Evolutionary conservation across 1,140 invertebrate genomes (phyloP).

Genomic region (Scaptodrosophila lebanonensis): DNA sequence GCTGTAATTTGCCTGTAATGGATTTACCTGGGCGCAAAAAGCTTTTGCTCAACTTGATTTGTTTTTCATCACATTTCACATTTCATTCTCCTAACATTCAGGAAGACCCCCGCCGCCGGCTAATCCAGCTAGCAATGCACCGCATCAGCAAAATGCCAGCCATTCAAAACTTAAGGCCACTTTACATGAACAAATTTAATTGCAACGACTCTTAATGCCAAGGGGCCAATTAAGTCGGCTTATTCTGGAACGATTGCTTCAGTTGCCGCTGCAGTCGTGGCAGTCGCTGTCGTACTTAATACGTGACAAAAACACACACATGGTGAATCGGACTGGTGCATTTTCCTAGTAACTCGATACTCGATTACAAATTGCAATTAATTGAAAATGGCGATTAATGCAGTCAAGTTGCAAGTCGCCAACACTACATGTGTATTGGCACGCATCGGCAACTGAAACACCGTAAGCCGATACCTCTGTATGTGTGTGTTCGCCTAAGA

Average conservation of each 20-base stretch:
- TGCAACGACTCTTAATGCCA: slow-evolving; percentile 59
- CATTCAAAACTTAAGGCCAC: slow-evolving; percentile 61
- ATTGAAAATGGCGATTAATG: slow-evolving; percentile 72
- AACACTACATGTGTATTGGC: slow-evolving; percentile 29
- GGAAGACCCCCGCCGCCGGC: background rate
- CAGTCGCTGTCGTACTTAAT: slow-evolving; percentile 1
- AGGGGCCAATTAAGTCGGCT: slow-evolving; percentile 58
- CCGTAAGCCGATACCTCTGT: no score
- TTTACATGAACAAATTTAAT: slow-evolving; percentile 75
- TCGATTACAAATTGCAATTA: slow-evolving; percentile 76
- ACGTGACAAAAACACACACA: slow-evolving; percentile 18
- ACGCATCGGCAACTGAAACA: no score
- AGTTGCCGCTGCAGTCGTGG: slow-evolving; percentile 1
- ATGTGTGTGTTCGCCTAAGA: slow-evolving; percentile 24
- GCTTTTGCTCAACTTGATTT: slow-evolving; percentile 20
- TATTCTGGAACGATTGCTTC: slow-evolving; percentile 24
- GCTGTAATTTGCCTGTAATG: slow-evolving; percentile 53
- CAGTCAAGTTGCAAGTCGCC: slow-evolving; percentile 38
- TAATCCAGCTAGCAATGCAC: slow-evolving; percentile 4
- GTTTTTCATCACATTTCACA: background rate
- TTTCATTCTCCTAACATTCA: background rate
- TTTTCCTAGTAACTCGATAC: slow-evolving; percentile 61
- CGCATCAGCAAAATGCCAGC: slow-evolving; percentile 20
- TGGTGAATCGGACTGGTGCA: slow-evolving; percentile 37
- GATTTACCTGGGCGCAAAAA: slow-evolving; percentile 23